Conservation (phyloP, 2,113 vertebrate genomes). For the Crocuta crocuta region DNA sequence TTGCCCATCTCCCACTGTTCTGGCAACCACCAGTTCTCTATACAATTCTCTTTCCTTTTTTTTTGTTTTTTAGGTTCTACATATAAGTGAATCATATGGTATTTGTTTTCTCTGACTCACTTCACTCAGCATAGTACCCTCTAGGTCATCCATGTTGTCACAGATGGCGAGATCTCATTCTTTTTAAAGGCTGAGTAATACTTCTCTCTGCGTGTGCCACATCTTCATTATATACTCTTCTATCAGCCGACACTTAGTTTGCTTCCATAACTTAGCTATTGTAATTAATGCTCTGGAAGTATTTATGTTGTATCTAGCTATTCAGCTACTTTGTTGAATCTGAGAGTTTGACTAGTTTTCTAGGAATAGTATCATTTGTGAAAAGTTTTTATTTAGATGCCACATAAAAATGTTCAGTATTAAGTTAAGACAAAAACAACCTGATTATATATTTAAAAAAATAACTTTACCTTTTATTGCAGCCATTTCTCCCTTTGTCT, state of each 20-base stretch:
- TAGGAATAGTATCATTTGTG: background rate
- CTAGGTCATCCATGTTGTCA: background rate
- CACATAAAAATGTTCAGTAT: conserved; percentile 5
- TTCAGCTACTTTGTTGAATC: conserved; percentile 4
- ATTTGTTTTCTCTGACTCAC: background rate
- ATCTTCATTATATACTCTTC: background rate
- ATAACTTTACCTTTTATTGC: conserved; percentile 82
- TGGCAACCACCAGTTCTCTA: background rate
- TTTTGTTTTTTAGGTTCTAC: background rate
- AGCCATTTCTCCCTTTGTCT: conserved; percentile 98
- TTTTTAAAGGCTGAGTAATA: background rate
- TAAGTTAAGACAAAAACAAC: conserved; percentile 49
- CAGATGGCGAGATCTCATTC: background rate
- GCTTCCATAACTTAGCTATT: background rate
- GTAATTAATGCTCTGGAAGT: background rate
- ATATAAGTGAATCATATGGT: background rate
- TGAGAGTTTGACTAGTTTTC: background rate
- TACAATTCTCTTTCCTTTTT: background rate
- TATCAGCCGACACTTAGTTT: background rate
- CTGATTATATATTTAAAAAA: conserved; percentile 40
- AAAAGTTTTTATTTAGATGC: conserved; percentile 14
- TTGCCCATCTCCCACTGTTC: background rate
- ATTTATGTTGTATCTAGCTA: background rate
- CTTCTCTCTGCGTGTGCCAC: background rate
- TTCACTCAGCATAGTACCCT: background rate